A percentile compares a stretch with the other conserved stretches of the same genome.
Conservation (phyloP, 2,888 invertebrate species). For the Corbicula japonica region DNA sequence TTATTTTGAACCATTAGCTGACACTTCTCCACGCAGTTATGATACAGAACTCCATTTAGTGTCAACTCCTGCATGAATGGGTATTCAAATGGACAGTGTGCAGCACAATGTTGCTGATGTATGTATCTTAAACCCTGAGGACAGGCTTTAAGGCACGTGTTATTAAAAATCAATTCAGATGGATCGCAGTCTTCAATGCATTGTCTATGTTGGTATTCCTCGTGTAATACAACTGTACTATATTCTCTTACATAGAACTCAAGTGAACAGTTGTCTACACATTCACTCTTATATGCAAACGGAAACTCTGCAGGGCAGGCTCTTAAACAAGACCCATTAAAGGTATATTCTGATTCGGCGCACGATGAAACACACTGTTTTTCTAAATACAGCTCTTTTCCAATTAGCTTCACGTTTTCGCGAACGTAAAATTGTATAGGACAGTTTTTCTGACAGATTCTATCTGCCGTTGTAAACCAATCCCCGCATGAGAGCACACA, state of each 20-base stretch:
- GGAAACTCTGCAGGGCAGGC: neutral
- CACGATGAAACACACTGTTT: neutral
- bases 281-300: no score
- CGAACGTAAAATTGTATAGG: neutral
- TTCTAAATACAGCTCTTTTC: neutral
- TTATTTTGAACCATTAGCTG: neutral
- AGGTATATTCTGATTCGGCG: neutral
- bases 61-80: neutral
- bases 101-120: neutral
- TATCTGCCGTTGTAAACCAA: neutral
- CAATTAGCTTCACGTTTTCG: neutral
- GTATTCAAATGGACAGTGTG: neutral
- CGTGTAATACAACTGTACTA: no score
- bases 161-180: no score
- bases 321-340: neutral
- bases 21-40: neutral
- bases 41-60: neutral
- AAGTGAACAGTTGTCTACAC: no score
- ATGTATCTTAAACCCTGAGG: no score
- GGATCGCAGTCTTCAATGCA: no score
- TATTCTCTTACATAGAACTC: no score
- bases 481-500: slow-evolving; percentile 8
- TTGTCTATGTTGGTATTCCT: no score
- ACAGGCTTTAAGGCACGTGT: no score
- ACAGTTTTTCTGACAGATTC: neutral